Evolutionary conservation across 2,113 vertebrate genomes (phyloP).

Genomic region (Lophochroa leadbeateri): DNA sequence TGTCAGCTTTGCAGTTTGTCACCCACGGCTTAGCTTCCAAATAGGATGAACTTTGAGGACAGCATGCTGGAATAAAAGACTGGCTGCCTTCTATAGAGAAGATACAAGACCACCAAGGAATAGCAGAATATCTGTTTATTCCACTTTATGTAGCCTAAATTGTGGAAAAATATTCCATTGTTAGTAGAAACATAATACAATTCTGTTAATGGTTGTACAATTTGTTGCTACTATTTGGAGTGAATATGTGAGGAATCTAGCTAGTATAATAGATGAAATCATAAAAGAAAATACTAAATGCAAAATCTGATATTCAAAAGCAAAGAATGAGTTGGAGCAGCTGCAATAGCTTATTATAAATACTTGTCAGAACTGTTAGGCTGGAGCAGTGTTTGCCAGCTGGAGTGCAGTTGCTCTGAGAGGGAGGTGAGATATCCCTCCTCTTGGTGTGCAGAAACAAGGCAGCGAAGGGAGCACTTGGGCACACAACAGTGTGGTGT

Average conservation of each 20-base stretch:
- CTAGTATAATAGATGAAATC: not conserved
- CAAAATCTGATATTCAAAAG: slow-evolving; percentile 14
- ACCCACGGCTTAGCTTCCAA: slow-evolving; percentile 39
- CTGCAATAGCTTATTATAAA: slow-evolving; percentile 24
- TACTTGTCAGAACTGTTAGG: not conserved
- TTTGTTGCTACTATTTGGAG: slow-evolving; percentile 31
- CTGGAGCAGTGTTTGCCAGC: slow-evolving; percentile 1
- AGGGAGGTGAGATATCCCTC: not conserved
- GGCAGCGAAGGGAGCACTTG: not conserved
- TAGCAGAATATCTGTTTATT: not conserved
- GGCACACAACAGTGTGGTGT: rapidly evolving
- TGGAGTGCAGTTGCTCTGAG: not conserved
- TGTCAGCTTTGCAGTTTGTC: slow-evolving; percentile 52
- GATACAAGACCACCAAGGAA: not conserved
- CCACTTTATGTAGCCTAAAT: not conserved
- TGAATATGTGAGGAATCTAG: not conserved
- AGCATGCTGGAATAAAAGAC: slow-evolving; percentile 31
- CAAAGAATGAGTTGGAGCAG: slow-evolving; percentile 23
- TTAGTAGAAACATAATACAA: not conserved
- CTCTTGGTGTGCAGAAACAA: not conserved
- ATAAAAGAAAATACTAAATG: slow-evolving; percentile 24
- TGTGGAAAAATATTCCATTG: slow-evolving; percentile 26
- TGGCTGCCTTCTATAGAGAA: not conserved
- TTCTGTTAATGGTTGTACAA: not conserved
- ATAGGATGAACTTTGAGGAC: slow-evolving; percentile 35